Percentiles rank a stretch among this genome's conserved stretches.
These are phyloP conservation scores for Epiblema foenella DNA, from an alignment of 2,888 invertebrate species.

Conservation along the genomic window DNA sequence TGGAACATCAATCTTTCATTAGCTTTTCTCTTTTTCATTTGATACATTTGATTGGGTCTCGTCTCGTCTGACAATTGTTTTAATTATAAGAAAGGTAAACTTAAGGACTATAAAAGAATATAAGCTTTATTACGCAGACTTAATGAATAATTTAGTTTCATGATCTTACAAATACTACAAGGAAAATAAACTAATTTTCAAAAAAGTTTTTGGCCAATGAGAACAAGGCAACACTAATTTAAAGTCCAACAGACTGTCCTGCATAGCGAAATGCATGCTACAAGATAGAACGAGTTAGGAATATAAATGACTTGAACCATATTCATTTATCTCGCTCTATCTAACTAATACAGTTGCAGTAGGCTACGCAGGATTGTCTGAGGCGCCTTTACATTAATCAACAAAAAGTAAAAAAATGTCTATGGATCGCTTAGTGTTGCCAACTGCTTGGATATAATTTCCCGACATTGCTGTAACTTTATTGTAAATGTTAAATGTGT, in stretches of 20 bases:
- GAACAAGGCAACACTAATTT: neutral
- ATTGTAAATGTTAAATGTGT: neutral
- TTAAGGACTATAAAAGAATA: neutral
- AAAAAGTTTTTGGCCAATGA: constrained; percentile 9
- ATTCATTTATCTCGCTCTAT: too few relatives aligned
- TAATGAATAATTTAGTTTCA: constrained; percentile 12
- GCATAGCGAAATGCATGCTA: too few relatives aligned
- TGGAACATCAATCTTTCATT: constrained; percentile 36
- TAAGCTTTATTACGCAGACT: accelerated
- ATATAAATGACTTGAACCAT: too few relatives aligned
- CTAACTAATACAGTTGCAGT: too few relatives aligned
- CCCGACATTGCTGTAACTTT: neutral
- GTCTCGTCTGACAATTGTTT: constrained; percentile 24
- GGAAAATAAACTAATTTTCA: constrained; percentile 26
- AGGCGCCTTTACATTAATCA: too few relatives aligned
- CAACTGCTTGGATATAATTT: neutral
- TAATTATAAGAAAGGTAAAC: neutral
- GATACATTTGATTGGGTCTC: constrained; percentile 13
- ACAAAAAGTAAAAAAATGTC: constrained; percentile 5
- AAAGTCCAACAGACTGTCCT: too few relatives aligned
- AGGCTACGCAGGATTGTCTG: too few relatives aligned
- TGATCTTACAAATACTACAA: neutral
- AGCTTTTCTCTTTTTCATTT: constrained; percentile 43
- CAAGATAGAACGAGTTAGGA: too few relatives aligned
- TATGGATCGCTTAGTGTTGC: constrained; percentile 11